phyloP scores from a whole-genome alignment of 2,888 invertebrate species.

The Hartigia nigra region DNA sequence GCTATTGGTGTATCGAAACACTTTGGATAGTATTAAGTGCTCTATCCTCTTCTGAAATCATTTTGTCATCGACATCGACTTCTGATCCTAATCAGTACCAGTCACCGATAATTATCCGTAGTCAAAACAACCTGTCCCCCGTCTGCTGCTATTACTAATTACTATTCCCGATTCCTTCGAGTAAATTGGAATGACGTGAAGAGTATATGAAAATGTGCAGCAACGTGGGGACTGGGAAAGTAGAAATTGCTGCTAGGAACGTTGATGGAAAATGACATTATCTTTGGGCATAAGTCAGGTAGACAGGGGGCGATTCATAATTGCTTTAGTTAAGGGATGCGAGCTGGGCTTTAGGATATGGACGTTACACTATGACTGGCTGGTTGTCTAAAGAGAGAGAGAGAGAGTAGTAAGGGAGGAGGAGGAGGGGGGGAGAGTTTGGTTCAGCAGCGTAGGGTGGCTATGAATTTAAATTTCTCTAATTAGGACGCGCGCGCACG shows the following conservation, averaged over 20 bases:
- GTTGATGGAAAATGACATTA: slow-evolving; percentile 51
- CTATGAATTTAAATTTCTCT: slow-evolving; percentile 65
- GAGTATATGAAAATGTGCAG: slow-evolving; percentile 2
- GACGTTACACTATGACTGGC: slow-evolving; percentile 1
- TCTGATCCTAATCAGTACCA: not conserved
- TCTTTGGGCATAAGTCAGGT: slow-evolving; percentile 48
- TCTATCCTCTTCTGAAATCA: not conserved
- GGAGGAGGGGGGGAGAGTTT: slow-evolving; percentile 32
- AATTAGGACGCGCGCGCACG: slow-evolving; percentile 59
- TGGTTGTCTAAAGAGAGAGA: slow-evolving; percentile 11
- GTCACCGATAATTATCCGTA: not conserved
- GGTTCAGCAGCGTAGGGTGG: slow-evolving; percentile 54
- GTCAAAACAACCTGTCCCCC: not conserved
- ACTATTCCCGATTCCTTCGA: not conserved
- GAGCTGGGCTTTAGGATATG: slow-evolving; percentile 7
- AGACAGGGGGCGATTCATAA: slow-evolving; percentile 44
- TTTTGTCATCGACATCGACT: not conserved
- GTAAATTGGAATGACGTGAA: not conserved
- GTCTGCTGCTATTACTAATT: not conserved
- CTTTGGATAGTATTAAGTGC: not conserved
- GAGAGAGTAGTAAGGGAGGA: slow-evolving; percentile 20
- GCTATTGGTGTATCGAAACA: not conserved
- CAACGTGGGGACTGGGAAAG: slow-evolving; percentile 8
- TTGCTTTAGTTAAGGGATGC: slow-evolving; percentile 58
- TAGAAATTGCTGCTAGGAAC: slow-evolving; percentile 25